Base-by-base conservation (phyloP, 1,140 invertebrate species). In the Portunus trituberculatus region DNA sequence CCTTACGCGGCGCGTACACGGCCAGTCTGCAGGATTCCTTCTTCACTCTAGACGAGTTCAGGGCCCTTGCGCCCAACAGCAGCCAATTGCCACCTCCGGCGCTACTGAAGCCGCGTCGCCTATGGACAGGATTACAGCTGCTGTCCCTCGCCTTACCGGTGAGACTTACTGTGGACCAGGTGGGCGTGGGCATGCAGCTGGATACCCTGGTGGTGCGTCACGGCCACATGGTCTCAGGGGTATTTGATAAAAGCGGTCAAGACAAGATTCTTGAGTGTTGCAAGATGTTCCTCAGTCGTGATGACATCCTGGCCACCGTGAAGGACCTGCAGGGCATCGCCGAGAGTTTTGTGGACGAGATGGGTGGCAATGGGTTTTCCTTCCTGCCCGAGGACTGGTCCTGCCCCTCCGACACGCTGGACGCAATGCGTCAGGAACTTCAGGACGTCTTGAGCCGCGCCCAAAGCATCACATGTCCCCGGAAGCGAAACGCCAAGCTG, bases 101-200 rank as follows among this genome's bases (percentile, higher is more conserved):
- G 0, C 86, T 93, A 0, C 12, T 93, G 0, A 93, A 86, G 28
- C 92, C 92, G 4, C 7, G 52, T 14, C 20, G 31, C 25, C 48
- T 93, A 10, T 93, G 92, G 92, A 93, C 92, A 4, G 92, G 92
- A 0, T 48, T 87, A 16, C 31, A 93, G 46, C 46, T 93, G 12
- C 3, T 93, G 6, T 93, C 92, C 28, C 45, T 87, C 8, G n/a
- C 76, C 46, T n/a, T 93, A 10, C 92, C 84, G 16, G 0, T 25
- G 0, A n/a, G 29, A 16, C 46, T 93, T 0, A 32, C 59, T 1
- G 14, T 93, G 39, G 92, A 93, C 82, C 48, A 45, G 10, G 2
- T 31, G 20, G 59, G 29, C 14, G 29, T 28, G 67, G 29, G 2
- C 48, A 32, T 28, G 39, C n/a, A 16, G n/a, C 20, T 93, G n/a